Conservation (phyloP, 2,888 invertebrate genomes). For the Cephalotes varians region DNA sequence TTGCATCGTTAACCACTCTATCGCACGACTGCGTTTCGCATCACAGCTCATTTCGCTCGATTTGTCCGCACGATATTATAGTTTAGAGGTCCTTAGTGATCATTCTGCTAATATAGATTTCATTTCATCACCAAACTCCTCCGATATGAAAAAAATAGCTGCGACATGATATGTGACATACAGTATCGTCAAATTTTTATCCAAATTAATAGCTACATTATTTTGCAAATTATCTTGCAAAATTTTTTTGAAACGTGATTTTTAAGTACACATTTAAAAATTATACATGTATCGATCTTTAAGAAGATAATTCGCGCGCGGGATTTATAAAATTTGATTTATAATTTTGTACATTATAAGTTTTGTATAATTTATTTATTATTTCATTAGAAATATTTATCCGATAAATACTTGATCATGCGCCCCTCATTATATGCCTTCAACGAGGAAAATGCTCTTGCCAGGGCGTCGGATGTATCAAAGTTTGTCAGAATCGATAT, state of each 20-base stretch:
- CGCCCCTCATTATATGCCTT: constrained; percentile 17
- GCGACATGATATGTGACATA: background rate
- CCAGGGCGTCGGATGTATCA: constrained; percentile 27
- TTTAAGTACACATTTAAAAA: background rate
- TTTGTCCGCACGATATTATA: constrained; percentile 67
- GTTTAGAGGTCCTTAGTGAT: constrained; percentile 38
- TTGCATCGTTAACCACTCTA: constrained; percentile 78
- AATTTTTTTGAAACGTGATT: background rate
- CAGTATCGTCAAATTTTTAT: background rate
- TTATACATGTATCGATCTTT: background rate
- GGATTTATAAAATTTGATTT: background rate
- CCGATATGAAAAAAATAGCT: background rate
- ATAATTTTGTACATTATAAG: background rate
- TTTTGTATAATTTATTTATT: background rate
- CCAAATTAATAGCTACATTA: background rate
- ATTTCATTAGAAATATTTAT: background rate
- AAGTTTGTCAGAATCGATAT: constrained; percentile 47
- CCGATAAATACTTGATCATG: constrained; percentile 29
- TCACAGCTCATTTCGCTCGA: constrained; percentile 71
- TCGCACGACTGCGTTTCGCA: constrained; percentile 70
- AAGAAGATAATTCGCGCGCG: background rate
- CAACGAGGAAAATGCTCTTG: constrained; percentile 20
- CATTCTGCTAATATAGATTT: background rate
- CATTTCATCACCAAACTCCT: constrained; percentile 12
- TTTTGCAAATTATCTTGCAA: background rate